Evolutionary conservation across 2,797 vertebrate species (phyloP).

Genomic region (Cichlasoma orientale): DNA sequence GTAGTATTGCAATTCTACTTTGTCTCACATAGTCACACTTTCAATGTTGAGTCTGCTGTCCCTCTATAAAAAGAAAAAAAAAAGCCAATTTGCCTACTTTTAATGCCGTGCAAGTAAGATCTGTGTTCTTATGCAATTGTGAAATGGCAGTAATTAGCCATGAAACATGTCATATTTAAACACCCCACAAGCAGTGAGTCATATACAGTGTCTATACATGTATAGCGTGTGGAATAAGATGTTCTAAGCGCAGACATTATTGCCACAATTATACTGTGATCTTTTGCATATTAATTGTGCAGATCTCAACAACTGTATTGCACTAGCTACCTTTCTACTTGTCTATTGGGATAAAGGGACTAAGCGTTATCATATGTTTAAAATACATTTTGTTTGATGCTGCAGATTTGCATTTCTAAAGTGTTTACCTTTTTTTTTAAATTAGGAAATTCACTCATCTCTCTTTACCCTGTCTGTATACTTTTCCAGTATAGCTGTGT

Average conservation of each 20-base stretch:
- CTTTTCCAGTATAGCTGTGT: conserved; percentile 36
- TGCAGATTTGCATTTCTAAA: conserved; percentile 47
- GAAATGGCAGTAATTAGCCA: conserved; percentile 52
- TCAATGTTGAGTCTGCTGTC: not conserved
- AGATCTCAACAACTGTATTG: conserved; percentile 77
- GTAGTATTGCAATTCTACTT: not conserved
- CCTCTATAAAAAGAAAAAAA: not conserved
- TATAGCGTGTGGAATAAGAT: conserved; percentile 57
- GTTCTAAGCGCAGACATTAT: conserved; percentile 79
- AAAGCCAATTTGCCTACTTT: conserved; percentile 20
- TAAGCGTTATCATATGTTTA: conserved; percentile 60
- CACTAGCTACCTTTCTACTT: conserved; percentile 75
- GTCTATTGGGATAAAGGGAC: conserved; percentile 75
- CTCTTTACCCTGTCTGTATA: conserved; percentile 10
- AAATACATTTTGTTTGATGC: conserved; percentile 61
- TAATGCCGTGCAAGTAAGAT: conserved; percentile 41
- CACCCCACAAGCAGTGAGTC: conserved; percentile 61
- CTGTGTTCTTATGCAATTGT: conserved; percentile 18
- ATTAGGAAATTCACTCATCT: conserved; percentile 30
- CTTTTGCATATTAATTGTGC: conserved; percentile 79
- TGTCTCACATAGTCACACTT: conserved; percentile 1
- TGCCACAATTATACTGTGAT: conserved; percentile 82
- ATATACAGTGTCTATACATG: conserved; percentile 58
- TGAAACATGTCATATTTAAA: conserved; percentile 47
- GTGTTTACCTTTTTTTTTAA: conserved; percentile 27